Percentiles rank a stretch among this genome's conserved stretches.
Evolutionary conservation across 1,140 invertebrate species (phyloP).

Genomic region (Drosophila bocqueti): DNA sequence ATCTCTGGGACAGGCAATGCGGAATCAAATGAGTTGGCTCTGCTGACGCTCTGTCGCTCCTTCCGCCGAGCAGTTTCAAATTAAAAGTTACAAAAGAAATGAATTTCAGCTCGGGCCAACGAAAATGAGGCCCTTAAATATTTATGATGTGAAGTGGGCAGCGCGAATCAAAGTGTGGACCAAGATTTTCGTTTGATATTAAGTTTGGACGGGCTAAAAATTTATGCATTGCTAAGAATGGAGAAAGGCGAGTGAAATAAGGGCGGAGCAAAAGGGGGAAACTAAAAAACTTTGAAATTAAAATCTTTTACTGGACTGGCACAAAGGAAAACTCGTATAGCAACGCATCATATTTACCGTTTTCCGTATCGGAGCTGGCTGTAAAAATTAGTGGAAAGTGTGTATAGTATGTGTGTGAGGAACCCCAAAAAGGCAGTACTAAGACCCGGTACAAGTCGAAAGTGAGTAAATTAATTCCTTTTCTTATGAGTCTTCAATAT

Average conservation of each 20-base stretch:
- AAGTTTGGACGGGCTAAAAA: slow-evolving; percentile 71
- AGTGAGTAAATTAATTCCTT: background rate
- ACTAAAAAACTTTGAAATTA: slow-evolving; percentile 70
- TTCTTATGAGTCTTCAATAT: background rate
- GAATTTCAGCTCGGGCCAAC: slow-evolving; percentile 59
- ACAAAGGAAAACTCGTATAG: slow-evolving; percentile 39
- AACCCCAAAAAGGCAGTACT: background rate
- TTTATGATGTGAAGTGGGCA: slow-evolving; percentile 76
- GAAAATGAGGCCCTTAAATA: slow-evolving; percentile 78
- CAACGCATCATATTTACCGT: slow-evolving; percentile 66
- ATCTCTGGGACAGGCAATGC: slow-evolving; percentile 57
- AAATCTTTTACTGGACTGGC: slow-evolving; percentile 48
- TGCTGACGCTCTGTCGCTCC: background rate
- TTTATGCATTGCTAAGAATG: slow-evolving; percentile 63
- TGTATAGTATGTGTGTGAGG: background rate
- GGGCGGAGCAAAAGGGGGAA: slow-evolving; percentile 13
- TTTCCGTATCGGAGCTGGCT: slow-evolving; percentile 78
- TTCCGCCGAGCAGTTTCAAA: slow-evolving; percentile 63
- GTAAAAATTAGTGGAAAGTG: slow-evolving; percentile 24
- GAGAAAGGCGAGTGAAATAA: slow-evolving; percentile 9
- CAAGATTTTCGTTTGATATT: slow-evolving; percentile 77
- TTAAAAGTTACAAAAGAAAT: slow-evolving; percentile 82
- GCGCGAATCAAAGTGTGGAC: slow-evolving; percentile 57
- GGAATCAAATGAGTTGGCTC: slow-evolving; percentile 69
- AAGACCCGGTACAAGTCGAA: background rate